These are phyloP conservation scores for Nezara viridula DNA, from an alignment of 2,888 invertebrate species.

Conservation along the genomic window DNA sequence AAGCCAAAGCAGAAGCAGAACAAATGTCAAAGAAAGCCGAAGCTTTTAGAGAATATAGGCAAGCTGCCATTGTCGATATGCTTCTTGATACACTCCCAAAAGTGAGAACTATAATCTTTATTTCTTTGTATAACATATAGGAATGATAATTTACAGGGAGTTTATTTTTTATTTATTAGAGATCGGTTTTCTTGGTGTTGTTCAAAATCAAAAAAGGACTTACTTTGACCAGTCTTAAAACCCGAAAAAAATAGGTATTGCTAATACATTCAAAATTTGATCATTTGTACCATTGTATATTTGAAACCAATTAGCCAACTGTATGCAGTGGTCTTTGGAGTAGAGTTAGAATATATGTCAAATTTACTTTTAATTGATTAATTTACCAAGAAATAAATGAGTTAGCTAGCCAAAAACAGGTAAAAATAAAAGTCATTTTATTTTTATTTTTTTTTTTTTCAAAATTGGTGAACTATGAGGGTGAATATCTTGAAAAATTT, in stretches of 20 bases:
- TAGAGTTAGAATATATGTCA: not conserved
- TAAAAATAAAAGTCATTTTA: too few relatives aligned
- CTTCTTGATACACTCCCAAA: conserved; percentile 94
- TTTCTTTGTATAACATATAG: not conserved
- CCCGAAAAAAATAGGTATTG: too few relatives aligned
- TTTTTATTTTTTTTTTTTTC: too few relatives aligned
- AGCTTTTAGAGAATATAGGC: conserved; percentile 96
- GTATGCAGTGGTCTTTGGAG: not conserved
- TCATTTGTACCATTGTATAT: not conserved
- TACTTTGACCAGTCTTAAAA: too few relatives aligned
- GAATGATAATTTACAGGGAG: not conserved
- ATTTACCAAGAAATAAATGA: too few relatives aligned
- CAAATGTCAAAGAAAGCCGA: conserved; percentile 98
- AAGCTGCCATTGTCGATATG: conserved; percentile 97
- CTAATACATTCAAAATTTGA: not conserved
- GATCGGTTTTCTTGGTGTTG: not conserved
- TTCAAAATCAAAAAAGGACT: too few relatives aligned
- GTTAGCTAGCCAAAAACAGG: too few relatives aligned
- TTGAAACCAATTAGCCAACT: not conserved
- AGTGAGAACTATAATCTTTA: conserved; percentile 72
- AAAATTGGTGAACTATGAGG: too few relatives aligned
- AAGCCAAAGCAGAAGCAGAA: conserved; percentile 95
- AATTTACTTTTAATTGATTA: too few relatives aligned
- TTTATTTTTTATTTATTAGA: not conserved
- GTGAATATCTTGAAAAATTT: too few relatives aligned